Evolutionary conservation across 2,888 invertebrate genomes (phyloP), one percentile per base, ranked within the genome.

Genomic region (Diplolepis rosae): DNA sequence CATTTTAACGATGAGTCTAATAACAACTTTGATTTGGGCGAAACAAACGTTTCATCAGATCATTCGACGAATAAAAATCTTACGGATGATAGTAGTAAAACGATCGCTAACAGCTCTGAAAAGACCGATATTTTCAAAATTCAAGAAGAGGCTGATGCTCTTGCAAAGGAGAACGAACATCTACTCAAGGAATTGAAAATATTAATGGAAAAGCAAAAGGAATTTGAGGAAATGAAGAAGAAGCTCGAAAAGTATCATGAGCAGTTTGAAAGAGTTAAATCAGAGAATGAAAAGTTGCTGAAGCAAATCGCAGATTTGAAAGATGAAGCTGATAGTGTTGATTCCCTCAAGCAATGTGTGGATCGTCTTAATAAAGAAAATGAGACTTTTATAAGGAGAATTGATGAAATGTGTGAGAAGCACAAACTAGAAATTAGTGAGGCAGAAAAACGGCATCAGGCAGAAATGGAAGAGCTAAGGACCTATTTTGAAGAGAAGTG

Each of bases 401-500:
- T 70, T 0, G 78, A 85, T 32, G 76, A 79, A 4, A 66, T 71
- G 0, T 72, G 73, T 3, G 85, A 94, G 83, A 90, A 92, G 1
- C 85, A 90, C 24, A 89, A 89, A 50, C 80, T 93, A 35, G 89
- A 91, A 72, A 92, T 92, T 50, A 69, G 27, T 0, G 94, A 94
- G 81, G 87, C 94, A 30, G 92, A 92, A 68, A 84, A 88, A 4
- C 92, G 93, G 81, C 95, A 95, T 88, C 90, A 92, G 39, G 92
- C 92, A 75, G 94, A 95, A 86, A 93, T 95, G 93, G 95, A 95
- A 85, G 93, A 95, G 83, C 86, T 95, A 68, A 90, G 95, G 54
- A 94, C 92, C 9, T 95, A 95, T 83, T 95, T 95, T 83, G 95
- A 95, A 83, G 91, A 93, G 82, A 95, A 95, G 84, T 95, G 95